phyloP scores from a whole-genome alignment of 2,797 vertebrate genomes.

The Lates japonicus region DNA sequence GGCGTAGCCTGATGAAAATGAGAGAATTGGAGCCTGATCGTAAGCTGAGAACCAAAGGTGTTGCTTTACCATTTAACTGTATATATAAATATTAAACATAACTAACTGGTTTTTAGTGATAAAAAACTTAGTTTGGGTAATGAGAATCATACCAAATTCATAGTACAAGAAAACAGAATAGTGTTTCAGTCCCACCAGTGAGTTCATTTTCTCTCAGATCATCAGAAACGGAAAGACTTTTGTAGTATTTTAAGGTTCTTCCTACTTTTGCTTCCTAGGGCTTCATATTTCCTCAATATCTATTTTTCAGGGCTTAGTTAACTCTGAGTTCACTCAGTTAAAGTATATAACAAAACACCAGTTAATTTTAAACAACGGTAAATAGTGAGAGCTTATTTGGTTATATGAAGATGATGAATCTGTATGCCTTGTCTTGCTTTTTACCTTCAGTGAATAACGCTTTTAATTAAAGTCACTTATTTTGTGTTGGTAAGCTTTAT shows the following conservation, averaged over 20 bases:
- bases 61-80: not conserved
- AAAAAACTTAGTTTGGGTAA: not conserved
- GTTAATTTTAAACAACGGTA: constrained; percentile 23
- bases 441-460: constrained; percentile 36
- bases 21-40: not conserved
- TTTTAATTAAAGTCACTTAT: constrained; percentile 58
- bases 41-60: not conserved
- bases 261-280: constrained; percentile 14
- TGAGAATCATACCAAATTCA: not conserved
- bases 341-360: constrained; percentile 6
- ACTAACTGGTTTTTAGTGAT: not conserved
- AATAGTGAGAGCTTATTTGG: not conserved
- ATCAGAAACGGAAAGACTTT: not conserved
- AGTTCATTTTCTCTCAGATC: constrained; percentile 7
- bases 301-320: not conserved
- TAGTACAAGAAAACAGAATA: too few relatives aligned
- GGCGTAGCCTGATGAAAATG: constrained; percentile 1
- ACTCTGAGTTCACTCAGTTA: not conserved
- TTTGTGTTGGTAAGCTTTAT: constrained; percentile 60
- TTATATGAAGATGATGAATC: constrained; percentile 23
- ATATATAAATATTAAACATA: not conserved
- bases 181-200: not conserved
- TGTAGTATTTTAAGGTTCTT: not conserved
- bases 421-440: constrained; percentile 39
- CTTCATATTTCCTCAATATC: constrained; percentile 1